Evolutionary conservation across 1,140 invertebrate genomes (phyloP), one percentile per base, ranked within the genome.

Genomic region (Drosophila simulans): DNA sequence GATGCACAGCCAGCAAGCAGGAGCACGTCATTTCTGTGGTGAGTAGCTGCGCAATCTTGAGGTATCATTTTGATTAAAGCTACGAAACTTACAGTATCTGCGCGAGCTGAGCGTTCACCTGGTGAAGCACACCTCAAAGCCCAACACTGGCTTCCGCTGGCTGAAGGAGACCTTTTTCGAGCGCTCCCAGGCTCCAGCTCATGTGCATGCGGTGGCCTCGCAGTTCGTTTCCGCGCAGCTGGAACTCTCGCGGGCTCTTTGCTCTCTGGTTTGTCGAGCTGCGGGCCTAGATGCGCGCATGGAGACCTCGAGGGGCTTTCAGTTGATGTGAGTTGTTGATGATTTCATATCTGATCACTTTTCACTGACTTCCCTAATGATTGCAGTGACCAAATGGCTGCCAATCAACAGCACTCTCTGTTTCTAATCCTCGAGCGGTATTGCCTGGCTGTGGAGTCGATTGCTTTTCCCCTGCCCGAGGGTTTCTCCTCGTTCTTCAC

Each of bases 401-500:
- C 94, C 62, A 94, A 93, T 7, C 94, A 95, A 83, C 94, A 95
- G 65, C 94, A 94, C 90, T 93, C 96, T 17, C 91, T 97, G 15
- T 96, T 97, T 79, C 94, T 95, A 53, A 93, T 96, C 13, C 82
- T 97, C 39, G 96, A 97, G 88, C 94, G 96, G 63, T 97, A 96
- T 92, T 95, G 95, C 74, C 93, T 96, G 65, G 95, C 96, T 1
- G 94, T 95, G 22, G 96, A 97, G 89, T 94, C 94, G n/a, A 94
- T 96, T 52, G 96, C 96, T 10, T 97, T 96, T 92, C 97, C 97
- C 1, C 92, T 97, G 62, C 96, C 97, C 27, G 95, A 96, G 86
- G 97, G 97, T 20, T 97, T 97, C 82, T 95, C 95, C 11, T 97
- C 97, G 11, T 97, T 97, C 93, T 96, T 97, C 84, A 96, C 96